phyloP scores from a whole-genome alignment of 2,113 vertebrate species.

The Coturnix japonica region DNA sequence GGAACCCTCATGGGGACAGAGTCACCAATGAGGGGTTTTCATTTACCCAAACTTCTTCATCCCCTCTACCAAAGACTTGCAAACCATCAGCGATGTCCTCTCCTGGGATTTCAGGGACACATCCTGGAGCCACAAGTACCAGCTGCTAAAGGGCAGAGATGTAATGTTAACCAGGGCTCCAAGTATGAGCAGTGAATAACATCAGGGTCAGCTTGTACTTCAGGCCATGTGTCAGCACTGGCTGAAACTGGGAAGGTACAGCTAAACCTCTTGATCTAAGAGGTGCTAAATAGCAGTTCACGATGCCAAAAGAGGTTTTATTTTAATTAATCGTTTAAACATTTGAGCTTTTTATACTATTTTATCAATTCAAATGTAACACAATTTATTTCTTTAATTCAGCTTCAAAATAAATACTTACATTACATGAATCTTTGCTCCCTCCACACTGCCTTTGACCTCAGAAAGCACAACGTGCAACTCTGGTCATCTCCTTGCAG shows the following conservation, averaged over 20 bases:
- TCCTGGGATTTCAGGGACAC: neutral
- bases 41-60: neutral
- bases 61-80: neutral
- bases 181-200: neutral
- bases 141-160: neutral
- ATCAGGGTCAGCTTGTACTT: neutral
- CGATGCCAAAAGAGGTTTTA: neutral
- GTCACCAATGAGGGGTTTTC: neutral
- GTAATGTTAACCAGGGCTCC: neutral
- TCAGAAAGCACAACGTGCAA: neutral
- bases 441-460: neutral
- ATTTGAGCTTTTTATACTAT: neutral
- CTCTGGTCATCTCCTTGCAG: neutral
- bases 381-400: neutral
- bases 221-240: neutral
- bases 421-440: rapidly evolving
- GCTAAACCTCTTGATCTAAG: neutral
- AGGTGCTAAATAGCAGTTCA: neutral
- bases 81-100: neutral
- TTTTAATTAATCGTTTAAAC: neutral
- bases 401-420: neutral
- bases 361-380: neutral
- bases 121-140: neutral
- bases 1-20: neutral
- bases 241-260: neutral